phyloP scores from a whole-genome alignment of 1,140 invertebrate genomes.

The Bombus consobrinus region DNA sequence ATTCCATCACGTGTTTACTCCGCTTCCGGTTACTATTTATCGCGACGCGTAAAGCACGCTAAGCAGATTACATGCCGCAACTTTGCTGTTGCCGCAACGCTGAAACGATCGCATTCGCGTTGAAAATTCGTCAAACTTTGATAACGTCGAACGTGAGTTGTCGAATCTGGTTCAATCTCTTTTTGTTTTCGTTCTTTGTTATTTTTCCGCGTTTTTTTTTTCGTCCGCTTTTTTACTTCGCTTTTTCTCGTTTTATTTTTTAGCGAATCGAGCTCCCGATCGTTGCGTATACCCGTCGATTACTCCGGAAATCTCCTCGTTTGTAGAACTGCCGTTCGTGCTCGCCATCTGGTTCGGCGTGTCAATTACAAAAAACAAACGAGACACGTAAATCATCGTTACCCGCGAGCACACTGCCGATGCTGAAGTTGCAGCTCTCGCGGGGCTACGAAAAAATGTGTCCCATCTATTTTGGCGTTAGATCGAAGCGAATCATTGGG shows the following conservation, averaged over 20 bases:
- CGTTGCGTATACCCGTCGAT: conserved; percentile 45
- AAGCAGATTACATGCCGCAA: conserved; percentile 34
- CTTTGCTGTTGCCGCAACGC: background rate
- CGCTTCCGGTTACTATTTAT: conserved; percentile 35
- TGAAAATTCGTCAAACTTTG: background rate
- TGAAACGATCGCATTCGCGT: background rate
- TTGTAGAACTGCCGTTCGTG: conserved; percentile 50
- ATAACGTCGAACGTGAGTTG: background rate
- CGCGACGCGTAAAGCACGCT: conserved; percentile 35
- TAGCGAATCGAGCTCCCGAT: background rate
- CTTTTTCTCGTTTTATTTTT: background rate
- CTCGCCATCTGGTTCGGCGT: conserved; percentile 60
- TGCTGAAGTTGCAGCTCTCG: conserved; percentile 43
- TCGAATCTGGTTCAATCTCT: background rate
- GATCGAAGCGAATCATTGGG: conserved; percentile 52
- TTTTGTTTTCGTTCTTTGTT: background rate
- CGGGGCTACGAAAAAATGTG: conserved; percentile 53
- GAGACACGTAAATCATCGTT: conserved; percentile 66
- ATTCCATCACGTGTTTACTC: conserved; percentile 16
- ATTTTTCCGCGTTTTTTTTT: background rate
- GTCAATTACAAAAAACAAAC: conserved; percentile 69
- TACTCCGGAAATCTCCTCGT: conserved; percentile 61
- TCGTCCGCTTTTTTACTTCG: background rate
- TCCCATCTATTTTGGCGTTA: conserved; percentile 57
- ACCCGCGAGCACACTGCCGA: conserved; percentile 25